These are phyloP conservation scores for Ceriagrion tenellum DNA, from an alignment of 2,888 invertebrate genomes.

Conservation along the genomic window DNA sequence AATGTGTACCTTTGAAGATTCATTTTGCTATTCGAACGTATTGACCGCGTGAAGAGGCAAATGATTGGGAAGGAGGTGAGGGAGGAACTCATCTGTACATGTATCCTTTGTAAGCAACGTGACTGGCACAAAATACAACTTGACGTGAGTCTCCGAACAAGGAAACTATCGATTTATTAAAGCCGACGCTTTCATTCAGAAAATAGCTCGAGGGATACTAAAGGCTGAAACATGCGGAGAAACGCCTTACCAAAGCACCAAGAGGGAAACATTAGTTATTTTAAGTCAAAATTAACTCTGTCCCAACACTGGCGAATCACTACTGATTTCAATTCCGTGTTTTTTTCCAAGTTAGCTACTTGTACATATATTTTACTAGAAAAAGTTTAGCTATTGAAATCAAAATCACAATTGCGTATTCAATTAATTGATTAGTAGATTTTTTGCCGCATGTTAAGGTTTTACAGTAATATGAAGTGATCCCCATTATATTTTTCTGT, in stretches of 20 bases:
- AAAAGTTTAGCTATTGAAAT: too few species aligned
- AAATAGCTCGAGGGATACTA: constrained; percentile 7
- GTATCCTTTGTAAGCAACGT: constrained; percentile 15
- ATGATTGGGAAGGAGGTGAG: neutral
- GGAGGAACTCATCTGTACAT: constrained; percentile 12
- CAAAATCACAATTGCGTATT: too few species aligned
- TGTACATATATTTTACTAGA: too few species aligned
- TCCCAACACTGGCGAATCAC: neutral
- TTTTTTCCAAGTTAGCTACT: too few species aligned
- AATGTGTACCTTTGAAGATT: neutral
- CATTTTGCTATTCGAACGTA: neutral
- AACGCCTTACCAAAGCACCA: neutral
- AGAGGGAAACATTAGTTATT: neutral
- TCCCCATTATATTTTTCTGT: too few species aligned
- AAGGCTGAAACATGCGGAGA: neutral
- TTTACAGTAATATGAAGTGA: too few species aligned
- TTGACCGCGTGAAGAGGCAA: neutral
- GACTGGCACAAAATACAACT: constrained; percentile 35
- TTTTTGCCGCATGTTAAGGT: too few species aligned
- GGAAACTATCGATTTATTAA: constrained; percentile 32
- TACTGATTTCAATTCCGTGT: too few species aligned
- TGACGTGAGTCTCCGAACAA: constrained; percentile 31
- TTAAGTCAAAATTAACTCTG: neutral
- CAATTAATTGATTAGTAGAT: too few species aligned
- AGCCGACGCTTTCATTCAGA: constrained; percentile 18